Evolutionary conservation across 2,797 vertebrate species (phyloP), one percentile per base, ranked within the genome.

Genomic region (Cirrhinus mrigala): DNA sequence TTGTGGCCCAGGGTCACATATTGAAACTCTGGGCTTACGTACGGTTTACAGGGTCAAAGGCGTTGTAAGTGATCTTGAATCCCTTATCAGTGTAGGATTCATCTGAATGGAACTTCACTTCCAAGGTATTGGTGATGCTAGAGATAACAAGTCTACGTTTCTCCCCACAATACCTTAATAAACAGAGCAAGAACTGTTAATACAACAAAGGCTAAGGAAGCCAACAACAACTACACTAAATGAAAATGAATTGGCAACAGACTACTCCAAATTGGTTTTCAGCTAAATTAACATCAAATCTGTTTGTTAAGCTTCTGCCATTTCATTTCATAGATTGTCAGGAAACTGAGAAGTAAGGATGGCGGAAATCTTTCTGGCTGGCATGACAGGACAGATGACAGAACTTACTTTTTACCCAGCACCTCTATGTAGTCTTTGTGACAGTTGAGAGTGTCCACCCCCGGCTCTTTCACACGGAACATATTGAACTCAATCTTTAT

Each of bases 401-500:
- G 10, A 18, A 82, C 93, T 91, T 93, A 96, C 96, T 91, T 96
- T 5, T 0, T 84, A 16, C n/a, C 92, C 91, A 92, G 90, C 68
- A 95, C 22, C 88, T 94, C 90, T 86, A 96, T 89, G 48, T 94
- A 96, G 91, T 96, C 96, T 90, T 96, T 96, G 90, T 94, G 91
- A 89, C 95, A 96, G 6, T 22, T 20, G 4, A 48, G 81, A 5
- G 54, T 5, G 81, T 95, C 94, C 75, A 96, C 94, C 0, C 88
- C 90, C 0, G 95, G 95, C 87, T 96, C 96, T 81, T 95, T 96
- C 92, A 96, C 89, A 48, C 94, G 94, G 86, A 96, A 96, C 90
- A 95, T 91, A 84, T 18, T 88, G 90, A 96, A 96, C 89, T 87
- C 94, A 29, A 96, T 4, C 4, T 93, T 91, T 62, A 96, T 91